A percentile compares a stretch with the other conserved stretches of the same genome.
phyloP scores from a whole-genome alignment of 2,113 vertebrate species.

The Fulmarus glacialis region DNA sequence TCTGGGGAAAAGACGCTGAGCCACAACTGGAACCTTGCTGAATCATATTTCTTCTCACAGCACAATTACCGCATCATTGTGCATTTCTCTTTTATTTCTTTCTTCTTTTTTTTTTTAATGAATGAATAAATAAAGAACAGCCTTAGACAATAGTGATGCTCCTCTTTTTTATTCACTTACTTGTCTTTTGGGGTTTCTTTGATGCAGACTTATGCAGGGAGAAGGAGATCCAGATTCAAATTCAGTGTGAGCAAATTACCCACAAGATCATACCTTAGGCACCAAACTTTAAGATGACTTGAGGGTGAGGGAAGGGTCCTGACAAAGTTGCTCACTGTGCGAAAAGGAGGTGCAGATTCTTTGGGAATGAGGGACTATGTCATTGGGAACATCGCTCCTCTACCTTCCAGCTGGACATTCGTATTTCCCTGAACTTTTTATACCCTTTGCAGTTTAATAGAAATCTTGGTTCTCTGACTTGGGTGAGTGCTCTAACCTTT shows the following conservation, averaged over 20 bases:
- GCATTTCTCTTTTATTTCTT: not conserved
- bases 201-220: not conserved
- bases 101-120: not conserved
- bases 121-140: not conserved
- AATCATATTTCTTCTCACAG: not conserved
- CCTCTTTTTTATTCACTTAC: not conserved
- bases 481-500: not conserved
- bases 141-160: not conserved
- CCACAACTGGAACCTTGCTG: not conserved
- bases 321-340: not conserved
- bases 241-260: not conserved
- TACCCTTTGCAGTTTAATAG: not conserved
- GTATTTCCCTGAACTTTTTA: not conserved
- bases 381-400: not conserved
- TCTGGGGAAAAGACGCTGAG: not conserved
- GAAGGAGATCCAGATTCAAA: not conserved
- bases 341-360: not conserved
- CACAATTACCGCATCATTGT: not conserved
- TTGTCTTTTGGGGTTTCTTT: not conserved
- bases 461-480: not conserved
- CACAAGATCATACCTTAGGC: not conserved
- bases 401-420: not conserved
- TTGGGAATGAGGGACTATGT: not conserved
- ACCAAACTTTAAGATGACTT: not conserved
- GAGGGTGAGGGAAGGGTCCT: not conserved